phyloP scores from a whole-genome alignment of 2,113 vertebrate species.

The Aegypius monachus region DNA sequence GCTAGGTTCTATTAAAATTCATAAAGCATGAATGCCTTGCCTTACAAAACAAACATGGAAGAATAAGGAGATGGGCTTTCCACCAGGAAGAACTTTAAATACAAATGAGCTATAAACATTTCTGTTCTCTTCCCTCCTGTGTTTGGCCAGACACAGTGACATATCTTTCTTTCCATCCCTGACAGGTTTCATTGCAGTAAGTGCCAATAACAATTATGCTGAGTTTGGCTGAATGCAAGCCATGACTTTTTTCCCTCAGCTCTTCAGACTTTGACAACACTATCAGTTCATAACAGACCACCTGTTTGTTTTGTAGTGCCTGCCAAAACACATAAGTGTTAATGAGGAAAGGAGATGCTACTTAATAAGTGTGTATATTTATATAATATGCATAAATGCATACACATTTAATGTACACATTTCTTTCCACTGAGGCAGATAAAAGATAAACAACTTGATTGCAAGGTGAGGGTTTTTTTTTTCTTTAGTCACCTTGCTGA shows the following conservation, averaged over 20 bases:
- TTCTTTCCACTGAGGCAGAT: not conserved
- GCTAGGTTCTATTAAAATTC: not conserved
- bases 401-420: not conserved
- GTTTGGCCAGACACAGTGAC: constrained; percentile 6
- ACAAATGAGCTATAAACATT: not conserved
- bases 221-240: constrained; percentile 25
- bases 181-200: constrained; percentile 18
- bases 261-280: constrained; percentile 55
- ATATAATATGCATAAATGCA: constrained; percentile 46
- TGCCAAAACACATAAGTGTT: constrained; percentile 54
- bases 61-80: not conserved
- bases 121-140: not conserved
- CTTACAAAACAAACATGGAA: not conserved
- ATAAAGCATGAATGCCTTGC: not conserved
- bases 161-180: not conserved
- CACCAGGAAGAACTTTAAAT: not conserved
- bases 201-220: constrained; percentile 36
- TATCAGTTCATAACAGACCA: constrained; percentile 54
- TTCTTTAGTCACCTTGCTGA: not conserved
- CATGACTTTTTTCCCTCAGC: constrained; percentile 28
- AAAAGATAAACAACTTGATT: constrained; percentile 33
- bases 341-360: constrained; percentile 38
- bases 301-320: constrained; percentile 58
- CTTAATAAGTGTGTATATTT: constrained; percentile 51
- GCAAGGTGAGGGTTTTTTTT: not conserved